Percentiles rank a stretch among this genome's conserved stretches.
Conservation (phyloP, 2,888 invertebrate genomes). For the Andrena minutula region DNA sequence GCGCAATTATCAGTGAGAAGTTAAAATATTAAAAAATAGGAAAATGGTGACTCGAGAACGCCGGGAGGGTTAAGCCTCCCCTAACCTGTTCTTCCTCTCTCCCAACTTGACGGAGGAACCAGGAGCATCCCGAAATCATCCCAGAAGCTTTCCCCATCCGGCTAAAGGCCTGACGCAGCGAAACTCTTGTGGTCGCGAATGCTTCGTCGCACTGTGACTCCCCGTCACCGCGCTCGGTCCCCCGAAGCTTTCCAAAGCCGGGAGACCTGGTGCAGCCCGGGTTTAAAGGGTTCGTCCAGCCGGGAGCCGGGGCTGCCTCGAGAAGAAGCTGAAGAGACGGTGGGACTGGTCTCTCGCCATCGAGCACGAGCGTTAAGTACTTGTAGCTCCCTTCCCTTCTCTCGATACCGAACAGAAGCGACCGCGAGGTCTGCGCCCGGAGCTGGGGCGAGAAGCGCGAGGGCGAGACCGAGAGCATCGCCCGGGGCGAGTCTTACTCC, state of each 20-base stretch:
- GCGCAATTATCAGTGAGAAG: too few species aligned
- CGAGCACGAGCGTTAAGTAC: slow-evolving; percentile 53
- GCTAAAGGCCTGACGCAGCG: not conserved
- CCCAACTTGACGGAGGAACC: not conserved
- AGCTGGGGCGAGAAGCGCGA: not conserved
- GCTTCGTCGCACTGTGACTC: not conserved
- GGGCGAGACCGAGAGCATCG: not conserved
- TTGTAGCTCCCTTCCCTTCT: slow-evolving; percentile 33
- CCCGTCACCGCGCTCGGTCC: too few species aligned
- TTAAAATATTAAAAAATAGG: too few species aligned
- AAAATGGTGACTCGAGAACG: too few species aligned
- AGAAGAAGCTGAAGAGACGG: slow-evolving; percentile 18
- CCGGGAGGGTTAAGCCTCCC: not conserved
- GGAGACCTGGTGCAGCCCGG: not conserved
- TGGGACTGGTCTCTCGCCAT: slow-evolving; percentile 5
- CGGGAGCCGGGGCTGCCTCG: not conserved
- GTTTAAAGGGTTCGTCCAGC: too few species aligned
- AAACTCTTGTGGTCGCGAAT: not conserved
- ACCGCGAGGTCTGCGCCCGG: slow-evolving; percentile 3
- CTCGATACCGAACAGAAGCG: slow-evolving; percentile 29
- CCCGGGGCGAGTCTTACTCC: not conserved
- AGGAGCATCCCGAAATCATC: not conserved
- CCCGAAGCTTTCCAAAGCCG: not conserved
- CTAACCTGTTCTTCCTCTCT: not conserved
- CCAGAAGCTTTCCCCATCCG: not conserved